phyloP scores from a whole-genome alignment of 1,140 invertebrate genomes.

The Hesperophylax magnus region DNA sequence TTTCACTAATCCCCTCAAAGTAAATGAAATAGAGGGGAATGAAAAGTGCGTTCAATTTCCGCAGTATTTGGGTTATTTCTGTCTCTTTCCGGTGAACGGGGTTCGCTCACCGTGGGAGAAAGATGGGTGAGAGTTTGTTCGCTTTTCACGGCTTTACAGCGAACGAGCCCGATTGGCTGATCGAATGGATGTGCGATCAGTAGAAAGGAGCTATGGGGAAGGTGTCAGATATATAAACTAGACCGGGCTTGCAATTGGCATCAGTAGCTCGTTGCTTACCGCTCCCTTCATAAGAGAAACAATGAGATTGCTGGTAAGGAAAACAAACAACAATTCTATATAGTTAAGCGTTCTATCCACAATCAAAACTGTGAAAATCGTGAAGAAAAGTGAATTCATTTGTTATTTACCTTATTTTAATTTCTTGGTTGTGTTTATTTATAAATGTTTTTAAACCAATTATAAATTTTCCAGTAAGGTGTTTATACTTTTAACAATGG shows the following conservation, averaged over 20 bases:
- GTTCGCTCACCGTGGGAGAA: constrained; percentile 3
- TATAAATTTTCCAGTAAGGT: too few species aligned
- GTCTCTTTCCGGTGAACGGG: constrained; percentile 48
- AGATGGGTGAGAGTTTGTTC: constrained; percentile 29
- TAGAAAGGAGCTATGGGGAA: constrained; percentile 44
- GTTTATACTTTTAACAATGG: too few species aligned
- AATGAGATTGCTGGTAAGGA: constrained; percentile 58
- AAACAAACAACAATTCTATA: neutral
- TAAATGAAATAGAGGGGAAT: neutral
- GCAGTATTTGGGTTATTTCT: neutral
- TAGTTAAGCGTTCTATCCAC: neutral
- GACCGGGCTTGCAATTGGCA: constrained; percentile 30
- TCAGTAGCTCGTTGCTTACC: constrained; percentile 57
- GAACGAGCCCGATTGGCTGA: constrained; percentile 20
- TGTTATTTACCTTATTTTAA: too few species aligned
- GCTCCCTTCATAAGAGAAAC: constrained; percentile 53
- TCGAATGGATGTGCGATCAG: constrained; percentile 1
- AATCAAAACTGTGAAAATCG: constrained; percentile 1
- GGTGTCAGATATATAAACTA: constrained; percentile 49
- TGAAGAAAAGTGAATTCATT: constrained; percentile 14
- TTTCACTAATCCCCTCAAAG: neutral
- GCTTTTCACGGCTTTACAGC: neutral
- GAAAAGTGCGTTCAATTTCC: neutral
- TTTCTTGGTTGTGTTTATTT: neutral
- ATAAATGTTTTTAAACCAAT: too few species aligned